Conservation (phyloP, 2,888 invertebrate genomes). For the Dryomyza anilis region DNA sequence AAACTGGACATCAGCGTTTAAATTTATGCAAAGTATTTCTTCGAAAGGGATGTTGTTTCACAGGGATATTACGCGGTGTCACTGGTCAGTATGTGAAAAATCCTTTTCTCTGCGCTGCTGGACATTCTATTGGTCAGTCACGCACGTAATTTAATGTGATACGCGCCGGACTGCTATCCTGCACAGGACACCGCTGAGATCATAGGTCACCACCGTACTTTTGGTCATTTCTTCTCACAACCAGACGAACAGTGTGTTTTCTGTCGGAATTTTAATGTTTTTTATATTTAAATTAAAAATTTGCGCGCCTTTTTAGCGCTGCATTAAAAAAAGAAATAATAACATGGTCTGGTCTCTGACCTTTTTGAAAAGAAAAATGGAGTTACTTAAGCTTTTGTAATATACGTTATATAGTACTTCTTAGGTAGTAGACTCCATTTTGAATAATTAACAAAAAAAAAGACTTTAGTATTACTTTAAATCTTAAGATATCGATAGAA, state of each 20-base stretch:
- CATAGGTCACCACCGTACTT: constrained; percentile 59
- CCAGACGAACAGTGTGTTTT: constrained; percentile 27
- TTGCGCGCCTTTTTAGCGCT: constrained; percentile 31
- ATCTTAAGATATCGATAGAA: no score
- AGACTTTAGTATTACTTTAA: no score
- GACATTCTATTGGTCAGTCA: constrained; percentile 57
- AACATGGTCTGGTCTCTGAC: no score
- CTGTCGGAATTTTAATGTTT: constrained; percentile 50
- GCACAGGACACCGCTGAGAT: constrained; percentile 36
- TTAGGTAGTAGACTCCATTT: no score
- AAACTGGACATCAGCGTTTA: constrained; percentile 33
- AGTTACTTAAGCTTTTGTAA: no score
- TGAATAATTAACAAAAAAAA: no score
- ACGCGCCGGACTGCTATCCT: background rate
- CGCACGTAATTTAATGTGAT: constrained; percentile 46
- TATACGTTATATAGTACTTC: no score
- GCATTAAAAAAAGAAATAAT: no score
- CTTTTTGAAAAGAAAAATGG: no score
- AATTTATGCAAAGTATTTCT: no score
- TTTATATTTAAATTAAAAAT: constrained; percentile 54
- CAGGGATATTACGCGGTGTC: background rate
- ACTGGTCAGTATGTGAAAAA: background rate
- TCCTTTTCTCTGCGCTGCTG: constrained; percentile 32
- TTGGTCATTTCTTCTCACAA: constrained; percentile 53
- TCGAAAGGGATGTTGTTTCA: background rate